Percentiles rank a stretch among this genome's conserved stretches.
Evolutionary conservation across 2,113 vertebrate genomes (phyloP).

Genomic region (Urocitellus parryii): DNA sequence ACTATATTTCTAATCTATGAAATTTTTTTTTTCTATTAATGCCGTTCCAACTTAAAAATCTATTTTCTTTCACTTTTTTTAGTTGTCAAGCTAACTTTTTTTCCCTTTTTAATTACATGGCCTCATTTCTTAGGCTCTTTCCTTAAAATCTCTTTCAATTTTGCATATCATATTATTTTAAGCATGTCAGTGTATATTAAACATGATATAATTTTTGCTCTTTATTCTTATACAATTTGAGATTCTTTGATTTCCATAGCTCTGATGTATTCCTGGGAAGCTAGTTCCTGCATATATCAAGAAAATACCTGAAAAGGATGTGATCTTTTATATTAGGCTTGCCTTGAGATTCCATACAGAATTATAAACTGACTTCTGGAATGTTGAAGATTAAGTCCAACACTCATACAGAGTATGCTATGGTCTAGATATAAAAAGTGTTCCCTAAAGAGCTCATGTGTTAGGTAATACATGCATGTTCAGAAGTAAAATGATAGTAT

Average conservation of each 20-base stretch:
- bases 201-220: background rate
- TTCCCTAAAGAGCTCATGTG: too few species aligned
- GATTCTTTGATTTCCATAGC: background rate
- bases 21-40: background rate
- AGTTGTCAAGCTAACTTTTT: background rate
- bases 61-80: background rate
- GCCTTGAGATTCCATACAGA: background rate
- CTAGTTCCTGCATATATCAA: background rate
- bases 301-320: background rate
- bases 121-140: background rate
- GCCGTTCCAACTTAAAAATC: background rate
- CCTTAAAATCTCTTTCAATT: background rate
- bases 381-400: background rate
- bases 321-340: fast-evolving
- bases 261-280: background rate
- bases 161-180: background rate
- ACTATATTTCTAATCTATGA: background rate
- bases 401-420: background rate
- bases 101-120: background rate
- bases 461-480: too few species aligned
- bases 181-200: background rate
- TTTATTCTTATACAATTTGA: background rate
- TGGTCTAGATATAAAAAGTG: too few species aligned
- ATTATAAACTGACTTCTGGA: background rate
- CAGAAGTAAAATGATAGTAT: too few species aligned